Base-by-base conservation (phyloP, 2,888 invertebrate species). In the Chrysodeixis includens region DNA sequence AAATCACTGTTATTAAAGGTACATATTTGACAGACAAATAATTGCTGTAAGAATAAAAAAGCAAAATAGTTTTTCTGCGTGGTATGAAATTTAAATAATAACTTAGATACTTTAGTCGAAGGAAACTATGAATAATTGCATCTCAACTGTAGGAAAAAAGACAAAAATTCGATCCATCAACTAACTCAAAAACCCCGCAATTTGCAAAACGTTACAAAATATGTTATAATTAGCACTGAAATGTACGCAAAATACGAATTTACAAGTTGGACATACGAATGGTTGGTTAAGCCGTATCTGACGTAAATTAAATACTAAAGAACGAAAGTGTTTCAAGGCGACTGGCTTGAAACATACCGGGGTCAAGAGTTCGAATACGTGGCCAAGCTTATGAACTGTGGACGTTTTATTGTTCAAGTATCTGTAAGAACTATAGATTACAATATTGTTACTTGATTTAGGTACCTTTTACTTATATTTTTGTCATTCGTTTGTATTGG, bases 261-360 rank as follows among this genome's bases (percentile, higher is more conserved):
- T 35, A 56, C 58, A 46, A 69, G 69, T 69, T 40, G 16, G 52
- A 56, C 62, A 61, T 65, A 57, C 51, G 60, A 69, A 66, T 51
- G 59, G 22, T 60, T 67, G 56, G 52, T 55, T 55, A 51, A 66
- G 52, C 78, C 55, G 69, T 77, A 86, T 72, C 81, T 82, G 82
- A 86, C 78, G 84, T 80, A 79, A 86, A 86, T 86, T 83, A 82
- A 82, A 79, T 76, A 83, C 82, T 84, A 80, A 82, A 80, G 76
- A 84, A 85, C 74, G 90, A 91, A 92, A 91, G 92, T 92, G 87
- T 92, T 91, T 90, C 92, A 92, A 92, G 92, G 92, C 85, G 79
- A 89, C 73, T 83, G 51, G 66, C 72, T 77, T 76, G 40, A 79
- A 76, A 81, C 81, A 83, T 82, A 81, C 69, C 30, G 74, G 77